Conservation (phyloP, 2,797 vertebrate species). For the Myotis pilosus region DNA sequence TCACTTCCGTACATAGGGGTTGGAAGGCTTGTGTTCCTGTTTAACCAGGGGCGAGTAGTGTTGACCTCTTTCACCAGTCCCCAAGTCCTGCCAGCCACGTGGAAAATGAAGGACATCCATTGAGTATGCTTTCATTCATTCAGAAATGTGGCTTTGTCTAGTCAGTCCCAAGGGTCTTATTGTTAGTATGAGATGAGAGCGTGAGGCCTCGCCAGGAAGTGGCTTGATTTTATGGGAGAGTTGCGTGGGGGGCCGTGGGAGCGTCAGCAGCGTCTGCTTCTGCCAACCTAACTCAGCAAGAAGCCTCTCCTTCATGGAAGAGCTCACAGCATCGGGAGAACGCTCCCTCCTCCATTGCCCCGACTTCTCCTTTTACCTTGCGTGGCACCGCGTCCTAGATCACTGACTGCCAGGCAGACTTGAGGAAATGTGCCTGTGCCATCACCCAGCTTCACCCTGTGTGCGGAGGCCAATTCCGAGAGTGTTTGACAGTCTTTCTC, state of each 20-base stretch:
- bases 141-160: constrained; percentile 50
- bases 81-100: neutral
- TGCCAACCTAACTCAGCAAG: neutral
- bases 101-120: constrained; percentile 2
- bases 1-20: neutral
- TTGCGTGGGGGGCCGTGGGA: neutral
- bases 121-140: constrained; percentile 51
- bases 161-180: constrained; percentile 20
- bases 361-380: neutral
- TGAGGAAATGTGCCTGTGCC: neutral
- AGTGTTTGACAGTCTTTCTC: neutral
- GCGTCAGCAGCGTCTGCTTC: neutral
- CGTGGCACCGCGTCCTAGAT: too few species aligned
- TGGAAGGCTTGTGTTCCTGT: neutral
- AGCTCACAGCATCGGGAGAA: neutral
- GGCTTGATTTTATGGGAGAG: neutral
- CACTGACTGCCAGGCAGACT: neutral
- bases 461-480: neutral
- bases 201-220: neutral
- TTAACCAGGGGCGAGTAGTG: constrained; percentile 21
- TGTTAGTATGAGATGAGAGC: constrained; percentile 6
- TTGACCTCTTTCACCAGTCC: neutral
- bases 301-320: neutral
- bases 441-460: neutral
- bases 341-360: neutral